Evolutionary conservation across 2,888 invertebrate species (phyloP).

Genomic region (Zelleria hepariella): DNA sequence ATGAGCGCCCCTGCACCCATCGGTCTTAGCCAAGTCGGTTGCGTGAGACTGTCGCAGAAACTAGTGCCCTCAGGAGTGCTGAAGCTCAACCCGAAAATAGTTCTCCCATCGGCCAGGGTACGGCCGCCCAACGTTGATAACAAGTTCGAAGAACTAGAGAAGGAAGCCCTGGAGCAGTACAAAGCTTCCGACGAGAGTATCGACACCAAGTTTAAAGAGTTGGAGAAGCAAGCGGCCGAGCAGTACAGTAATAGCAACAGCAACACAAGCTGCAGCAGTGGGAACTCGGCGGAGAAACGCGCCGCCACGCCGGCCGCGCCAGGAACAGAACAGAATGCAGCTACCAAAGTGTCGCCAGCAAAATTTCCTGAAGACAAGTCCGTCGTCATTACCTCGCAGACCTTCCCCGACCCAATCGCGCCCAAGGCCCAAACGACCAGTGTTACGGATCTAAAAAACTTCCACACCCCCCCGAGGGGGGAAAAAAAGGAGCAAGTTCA

Average conservation of each 20-base stretch:
- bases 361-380: constrained; percentile 59
- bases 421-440: constrained; percentile 40
- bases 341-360: constrained; percentile 22
- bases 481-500: constrained; percentile 60
- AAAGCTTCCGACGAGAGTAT: constrained; percentile 72
- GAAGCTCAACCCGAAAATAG: constrained; percentile 55
- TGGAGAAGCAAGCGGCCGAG: constrained; percentile 77
- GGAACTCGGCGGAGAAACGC: constrained; percentile 48
- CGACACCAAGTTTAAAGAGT: constrained; percentile 72
- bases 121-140: constrained; percentile 45
- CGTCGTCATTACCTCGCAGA: constrained; percentile 60
- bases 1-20: constrained; percentile 52
- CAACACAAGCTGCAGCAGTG: constrained; percentile 63
- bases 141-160: constrained; percentile 71
- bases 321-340: constrained; percentile 29
- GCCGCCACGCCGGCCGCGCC: constrained; percentile 27
- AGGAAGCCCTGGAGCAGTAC: constrained; percentile 73
- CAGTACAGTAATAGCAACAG: constrained; percentile 73
- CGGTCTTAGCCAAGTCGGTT: constrained; percentile 25
- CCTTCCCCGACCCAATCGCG: constrained; percentile 58
- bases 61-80: constrained; percentile 49
- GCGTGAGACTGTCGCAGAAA: constrained; percentile 48
- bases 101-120: constrained; percentile 39
- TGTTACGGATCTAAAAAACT: constrained; percentile 67
- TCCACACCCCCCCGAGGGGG: constrained; percentile 69